Conservation (phyloP, 1,140 invertebrate genomes). For the Macrobrachium rosenbergii region DNA sequence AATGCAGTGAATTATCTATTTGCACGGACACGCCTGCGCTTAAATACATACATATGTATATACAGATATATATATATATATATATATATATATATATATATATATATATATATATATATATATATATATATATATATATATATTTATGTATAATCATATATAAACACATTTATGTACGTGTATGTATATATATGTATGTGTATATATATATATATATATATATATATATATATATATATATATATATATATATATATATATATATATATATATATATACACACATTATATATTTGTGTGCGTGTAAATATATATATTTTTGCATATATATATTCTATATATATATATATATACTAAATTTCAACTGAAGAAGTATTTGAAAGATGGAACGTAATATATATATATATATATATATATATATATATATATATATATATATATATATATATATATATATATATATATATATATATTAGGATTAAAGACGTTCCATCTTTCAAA, state of each 20-base stretch:
- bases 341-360: too few relatives aligned
- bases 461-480: background rate
- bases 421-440: background rate
- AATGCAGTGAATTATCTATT: too few relatives aligned
- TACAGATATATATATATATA: too few relatives aligned
- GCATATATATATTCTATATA: background rate
- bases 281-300: background rate
- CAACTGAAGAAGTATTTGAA: too few relatives aligned
- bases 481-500: background rate
- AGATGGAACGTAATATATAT: background rate
- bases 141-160: background rate
- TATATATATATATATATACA: background rate
- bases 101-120: conserved; percentile 1
- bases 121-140: conserved; percentile 1
- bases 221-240: conserved; percentile 1
- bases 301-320: background rate
- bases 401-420: conserved; percentile 27
- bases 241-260: background rate
- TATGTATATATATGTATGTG: background rate
- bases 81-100: background rate
- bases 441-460: background rate
- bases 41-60: background rate
- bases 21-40: too few relatives aligned
- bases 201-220: conserved; percentile 5
- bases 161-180: background rate